Percentiles rank a stretch among this genome's conserved stretches.
These are phyloP conservation scores for Eustalomyia histrio DNA, from an alignment of 2,888 invertebrate genomes.

Conservation along the genomic window DNA sequence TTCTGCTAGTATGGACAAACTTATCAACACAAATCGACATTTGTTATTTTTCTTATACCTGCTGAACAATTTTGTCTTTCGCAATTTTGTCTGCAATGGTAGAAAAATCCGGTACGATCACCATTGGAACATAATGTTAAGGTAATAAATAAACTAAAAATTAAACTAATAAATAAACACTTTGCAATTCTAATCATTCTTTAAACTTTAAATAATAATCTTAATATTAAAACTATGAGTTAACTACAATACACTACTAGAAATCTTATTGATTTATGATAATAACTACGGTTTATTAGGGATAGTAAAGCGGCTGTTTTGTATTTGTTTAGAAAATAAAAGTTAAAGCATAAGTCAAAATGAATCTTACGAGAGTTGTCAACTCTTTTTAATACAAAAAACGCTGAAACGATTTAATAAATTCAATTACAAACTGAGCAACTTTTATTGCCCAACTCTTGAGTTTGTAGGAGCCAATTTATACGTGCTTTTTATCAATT, in stretches of 20 bases:
- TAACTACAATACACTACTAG: slow-evolving; percentile 31
- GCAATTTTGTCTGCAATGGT: slow-evolving; percentile 80
- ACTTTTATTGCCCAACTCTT: no score
- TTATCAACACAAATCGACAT: slow-evolving; percentile 3
- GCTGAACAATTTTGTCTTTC: slow-evolving; percentile 79
- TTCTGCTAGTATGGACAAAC: not conserved
- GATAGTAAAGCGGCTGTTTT: slow-evolving; percentile 24
- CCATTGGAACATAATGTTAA: slow-evolving; percentile 77
- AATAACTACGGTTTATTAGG: slow-evolving; percentile 14
- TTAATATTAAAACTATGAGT: not conserved
- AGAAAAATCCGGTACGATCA: slow-evolving; percentile 80
- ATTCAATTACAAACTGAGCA: no score
- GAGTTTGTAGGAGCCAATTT: no score
- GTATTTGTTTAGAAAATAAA: slow-evolving; percentile 37
- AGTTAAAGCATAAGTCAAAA: slow-evolving; percentile 14
- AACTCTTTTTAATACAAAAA: not conserved
- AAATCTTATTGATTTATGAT: slow-evolving; percentile 42
- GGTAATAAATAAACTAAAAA: slow-evolving; percentile 56
- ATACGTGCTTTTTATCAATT: no score
- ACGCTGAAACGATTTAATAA: no score
- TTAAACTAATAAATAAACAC: slow-evolving; percentile 53
- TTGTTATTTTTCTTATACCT: slow-evolving; percentile 70
- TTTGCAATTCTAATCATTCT: slow-evolving; percentile 44
- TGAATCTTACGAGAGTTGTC: not conserved
- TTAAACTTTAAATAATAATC: slow-evolving; percentile 1